Conservation (phyloP, 2,888 invertebrate species). For the Cephus sareptanus region DNA sequence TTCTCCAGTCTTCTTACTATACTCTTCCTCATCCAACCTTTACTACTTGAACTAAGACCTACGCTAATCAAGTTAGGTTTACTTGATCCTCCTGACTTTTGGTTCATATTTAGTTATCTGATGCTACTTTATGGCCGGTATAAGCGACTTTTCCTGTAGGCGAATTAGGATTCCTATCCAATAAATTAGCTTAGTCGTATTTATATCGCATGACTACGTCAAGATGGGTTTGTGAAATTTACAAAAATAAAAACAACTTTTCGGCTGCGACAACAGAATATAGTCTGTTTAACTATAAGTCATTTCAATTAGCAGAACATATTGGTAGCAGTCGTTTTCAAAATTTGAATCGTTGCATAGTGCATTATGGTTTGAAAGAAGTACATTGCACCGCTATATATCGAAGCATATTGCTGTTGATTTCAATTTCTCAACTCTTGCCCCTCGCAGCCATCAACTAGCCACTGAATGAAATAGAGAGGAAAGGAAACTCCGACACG, state of each 20-base stretch:
- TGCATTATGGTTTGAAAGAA: too few species aligned
- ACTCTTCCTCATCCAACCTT: not conserved
- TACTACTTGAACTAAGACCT: not conserved
- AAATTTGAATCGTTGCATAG: too few species aligned
- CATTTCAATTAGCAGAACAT: too few species aligned
- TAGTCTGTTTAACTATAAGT: too few species aligned
- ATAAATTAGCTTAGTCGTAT: not conserved
- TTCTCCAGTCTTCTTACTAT: constrained; percentile 4
- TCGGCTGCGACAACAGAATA: too few species aligned
- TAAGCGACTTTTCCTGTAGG: not conserved
- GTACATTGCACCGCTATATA: too few species aligned
- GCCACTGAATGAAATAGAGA: too few species aligned
- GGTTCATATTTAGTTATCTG: not conserved
- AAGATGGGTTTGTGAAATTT: not conserved
- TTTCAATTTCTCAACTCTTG: too few species aligned
- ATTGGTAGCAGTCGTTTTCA: too few species aligned
- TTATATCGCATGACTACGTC: not conserved
- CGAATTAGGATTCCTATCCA: not conserved
- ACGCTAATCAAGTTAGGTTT: not conserved
- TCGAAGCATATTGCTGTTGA: too few species aligned
- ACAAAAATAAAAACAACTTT: not conserved
- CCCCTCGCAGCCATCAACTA: too few species aligned
- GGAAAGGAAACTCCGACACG: too few species aligned
- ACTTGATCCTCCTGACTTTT: not conserved
- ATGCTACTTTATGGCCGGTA: not conserved